phyloP scores from a whole-genome alignment of 37 sponge, comb jelly and placozoan genomes.

The Halisarca cf. caerulea region DNA sequence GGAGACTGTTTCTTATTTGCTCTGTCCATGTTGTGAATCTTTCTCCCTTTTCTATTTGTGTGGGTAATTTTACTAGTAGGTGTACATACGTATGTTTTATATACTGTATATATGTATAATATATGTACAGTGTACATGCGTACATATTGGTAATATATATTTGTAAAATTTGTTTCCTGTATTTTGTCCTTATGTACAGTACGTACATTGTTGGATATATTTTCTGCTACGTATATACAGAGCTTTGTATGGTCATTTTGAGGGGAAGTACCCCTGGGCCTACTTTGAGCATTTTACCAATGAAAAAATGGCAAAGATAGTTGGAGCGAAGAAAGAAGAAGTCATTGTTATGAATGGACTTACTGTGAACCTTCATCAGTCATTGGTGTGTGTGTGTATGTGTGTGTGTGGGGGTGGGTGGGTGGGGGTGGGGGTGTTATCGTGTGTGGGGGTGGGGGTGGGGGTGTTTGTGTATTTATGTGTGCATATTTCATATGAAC shows the following conservation, averaged over 20 bases:
- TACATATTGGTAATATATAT: background rate
- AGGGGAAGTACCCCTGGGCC: slow-evolving; percentile 50
- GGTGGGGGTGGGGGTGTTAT: background rate
- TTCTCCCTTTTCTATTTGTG: too few relatives aligned
- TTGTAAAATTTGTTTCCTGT: too few relatives aligned
- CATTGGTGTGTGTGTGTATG: slow-evolving; percentile 49
- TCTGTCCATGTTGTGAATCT: too few relatives aligned
- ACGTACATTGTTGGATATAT: too few relatives aligned
- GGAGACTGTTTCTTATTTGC: too few relatives aligned
- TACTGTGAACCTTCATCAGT: slow-evolving; percentile 83
- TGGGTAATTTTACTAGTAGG: too few relatives aligned
- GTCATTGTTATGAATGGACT: slow-evolving; percentile 86
- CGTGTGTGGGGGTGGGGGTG: background rate
- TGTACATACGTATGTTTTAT: too few relatives aligned
- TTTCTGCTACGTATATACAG: slow-evolving; percentile 12
- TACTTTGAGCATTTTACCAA: slow-evolving; percentile 51
- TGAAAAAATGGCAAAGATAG: slow-evolving; percentile 56
- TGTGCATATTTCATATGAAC: too few relatives aligned
- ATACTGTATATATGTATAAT: background rate
- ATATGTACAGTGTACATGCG: too few relatives aligned
- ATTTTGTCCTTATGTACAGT: too few relatives aligned
- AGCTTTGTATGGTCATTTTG: slow-evolving; percentile 49
- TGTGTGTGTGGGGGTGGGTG: background rate
- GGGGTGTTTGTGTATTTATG: too few relatives aligned
- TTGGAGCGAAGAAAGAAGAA: slow-evolving; percentile 78